These are phyloP conservation scores for Sternotherus odoratus DNA, from an alignment of 2,797 vertebrate species.

Conservation along the genomic window DNA sequence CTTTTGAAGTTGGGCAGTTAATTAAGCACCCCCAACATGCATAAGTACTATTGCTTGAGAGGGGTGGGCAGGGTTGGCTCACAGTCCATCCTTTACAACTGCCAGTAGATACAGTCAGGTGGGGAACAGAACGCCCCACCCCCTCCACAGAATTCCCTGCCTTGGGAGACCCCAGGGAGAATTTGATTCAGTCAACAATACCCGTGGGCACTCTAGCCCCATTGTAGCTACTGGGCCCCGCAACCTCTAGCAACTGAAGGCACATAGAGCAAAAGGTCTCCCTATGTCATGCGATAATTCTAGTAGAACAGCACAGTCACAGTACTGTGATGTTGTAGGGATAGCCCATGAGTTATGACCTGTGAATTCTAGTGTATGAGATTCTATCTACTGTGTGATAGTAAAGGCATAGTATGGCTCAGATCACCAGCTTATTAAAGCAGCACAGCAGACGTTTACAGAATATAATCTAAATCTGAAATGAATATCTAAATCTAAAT, in stretches of 20 bases:
- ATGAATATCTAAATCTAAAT: constrained; percentile 46
- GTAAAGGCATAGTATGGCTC: constrained; percentile 30
- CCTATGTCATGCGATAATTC: neutral
- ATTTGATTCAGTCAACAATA: constrained; percentile 15
- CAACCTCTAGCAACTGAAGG: rapidly evolving
- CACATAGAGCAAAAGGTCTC: constrained; percentile 19
- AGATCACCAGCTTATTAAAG: constrained; percentile 51
- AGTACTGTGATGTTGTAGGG: rapidly evolving
- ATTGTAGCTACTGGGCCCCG: neutral
- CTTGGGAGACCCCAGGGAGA: neutral
- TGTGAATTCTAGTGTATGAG: constrained; percentile 46
- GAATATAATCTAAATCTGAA: constrained; percentile 62
- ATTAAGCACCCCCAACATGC: rapidly evolving
- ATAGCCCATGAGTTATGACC: neutral
- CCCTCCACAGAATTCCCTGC: neutral
- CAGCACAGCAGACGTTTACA: constrained; percentile 71
- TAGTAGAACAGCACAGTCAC: neutral
- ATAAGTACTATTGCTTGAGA: rapidly evolving
- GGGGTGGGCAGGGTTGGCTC: neutral
- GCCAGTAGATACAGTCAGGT: neutral
- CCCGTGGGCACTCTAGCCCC: too few relatives aligned
- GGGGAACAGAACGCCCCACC: rapidly evolving
- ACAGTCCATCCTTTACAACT: neutral
- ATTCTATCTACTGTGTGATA: constrained; percentile 67
- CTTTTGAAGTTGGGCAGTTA: neutral